Evolutionary conservation across 2,113 vertebrate genomes (phyloP).

Genomic region (Oceanites oceanicus): DNA sequence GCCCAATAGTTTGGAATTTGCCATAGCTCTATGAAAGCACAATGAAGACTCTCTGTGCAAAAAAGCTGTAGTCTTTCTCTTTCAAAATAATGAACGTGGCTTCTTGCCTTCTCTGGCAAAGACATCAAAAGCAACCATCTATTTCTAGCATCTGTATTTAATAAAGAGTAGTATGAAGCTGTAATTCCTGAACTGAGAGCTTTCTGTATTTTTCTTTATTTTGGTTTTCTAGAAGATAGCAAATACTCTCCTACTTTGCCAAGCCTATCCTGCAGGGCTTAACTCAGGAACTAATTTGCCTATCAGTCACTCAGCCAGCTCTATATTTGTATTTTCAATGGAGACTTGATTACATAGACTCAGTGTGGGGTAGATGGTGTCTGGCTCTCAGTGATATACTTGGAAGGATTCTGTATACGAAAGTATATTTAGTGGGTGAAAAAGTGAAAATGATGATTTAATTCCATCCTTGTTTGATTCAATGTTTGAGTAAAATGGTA

Average conservation of each 20-base stretch:
- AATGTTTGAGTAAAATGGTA: conserved; percentile 36
- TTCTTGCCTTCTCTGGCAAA: neutral
- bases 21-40: neutral
- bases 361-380: conserved; percentile 47
- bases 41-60: neutral
- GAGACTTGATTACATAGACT: conserved; percentile 30
- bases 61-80: neutral
- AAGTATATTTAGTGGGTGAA: conserved; percentile 27
- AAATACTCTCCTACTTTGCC: neutral
- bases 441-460: conserved; percentile 40
- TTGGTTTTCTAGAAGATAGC: neutral
- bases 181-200: neutral
- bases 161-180: neutral
- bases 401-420: conserved; percentile 37
- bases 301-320: conserved; percentile 38
- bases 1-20: neutral
- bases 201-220: neutral
- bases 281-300: conserved; percentile 30
- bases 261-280: neutral
- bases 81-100: neutral
- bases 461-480: conserved; percentile 32
- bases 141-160: neutral
- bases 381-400: conserved; percentile 49
- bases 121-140: neutral
- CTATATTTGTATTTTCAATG: conserved; percentile 54